Base-by-base conservation (phyloP, 92 coral and sea anemone genomes). In the Porites lobata region DNA sequence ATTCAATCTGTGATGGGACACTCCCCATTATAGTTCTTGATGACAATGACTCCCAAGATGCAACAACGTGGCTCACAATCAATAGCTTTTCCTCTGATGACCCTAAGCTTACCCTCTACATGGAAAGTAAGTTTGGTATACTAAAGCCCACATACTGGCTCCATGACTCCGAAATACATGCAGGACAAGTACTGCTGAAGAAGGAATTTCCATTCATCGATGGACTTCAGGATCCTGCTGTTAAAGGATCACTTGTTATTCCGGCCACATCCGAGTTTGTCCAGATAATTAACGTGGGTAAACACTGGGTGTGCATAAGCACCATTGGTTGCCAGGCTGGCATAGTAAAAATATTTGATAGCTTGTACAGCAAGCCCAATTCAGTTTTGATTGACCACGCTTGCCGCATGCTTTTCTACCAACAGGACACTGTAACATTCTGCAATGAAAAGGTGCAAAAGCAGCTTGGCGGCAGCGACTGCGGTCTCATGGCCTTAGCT, bases 401-500 rank as follows among this genome's bases (percentile, higher is more conserved):
- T n/a, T 86, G 81, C 20, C 68, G 87, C 81, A 75, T 90, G 93
- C 38, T 90, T 59, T 32, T 24, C 5, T n/a, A 80, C 75, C 65
- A 24, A 22, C 65, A 77, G 8, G 43, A 65, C 7, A 61, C 74
- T 13, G 50, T 84, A 13, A 84, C 86, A 51, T 85, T 90, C 56
- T 13, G 29, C 52, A 90, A 80, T 59, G 90, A 80, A 58, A 90
- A 80, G 68, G 90, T 86, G 8, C 90, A 90, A 79, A 76, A 67
- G 62, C 93, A 90, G 65, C 6, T n/a, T 14, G 90, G 93, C 17
- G 57, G 76, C 0, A 85, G 78, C 65, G 84, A 85, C 29, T 85
- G 93, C 26, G 90, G 91, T n/a, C 85, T 86, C 74, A 74, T 86
- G 19, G 83, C 93, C 15, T 52, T 90, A 66, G 90, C 93, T n/a